A percentile compares a stretch with the other conserved stretches of the same genome.
Conservation (phyloP, 2,113 vertebrate genomes). For the Ivindomyrus marchei region DNA sequence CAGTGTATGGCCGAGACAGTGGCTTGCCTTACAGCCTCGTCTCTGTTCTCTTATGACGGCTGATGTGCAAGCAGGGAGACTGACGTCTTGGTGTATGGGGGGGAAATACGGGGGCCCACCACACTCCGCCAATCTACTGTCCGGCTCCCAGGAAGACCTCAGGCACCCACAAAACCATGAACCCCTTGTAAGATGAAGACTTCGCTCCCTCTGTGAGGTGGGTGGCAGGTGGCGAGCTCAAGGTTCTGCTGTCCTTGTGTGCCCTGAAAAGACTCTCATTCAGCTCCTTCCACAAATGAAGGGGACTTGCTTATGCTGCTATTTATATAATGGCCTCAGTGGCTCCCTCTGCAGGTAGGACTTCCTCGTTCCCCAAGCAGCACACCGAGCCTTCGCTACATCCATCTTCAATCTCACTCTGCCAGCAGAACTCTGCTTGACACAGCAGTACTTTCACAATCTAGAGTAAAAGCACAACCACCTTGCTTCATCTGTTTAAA, state of each 20-base stretch:
- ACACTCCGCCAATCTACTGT: neutral
- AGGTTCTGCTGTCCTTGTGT: neutral
- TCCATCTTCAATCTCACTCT: constrained; percentile 1
- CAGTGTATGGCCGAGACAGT: neutral
- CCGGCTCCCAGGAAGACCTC: neutral
- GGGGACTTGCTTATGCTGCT: constrained; percentile 46
- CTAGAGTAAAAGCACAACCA: too few species aligned
- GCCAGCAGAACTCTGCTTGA: neutral
- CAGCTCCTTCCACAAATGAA: neutral
- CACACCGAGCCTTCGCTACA: neutral
- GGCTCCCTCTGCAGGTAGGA: constrained; percentile 53
- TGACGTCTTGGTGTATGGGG: neutral
- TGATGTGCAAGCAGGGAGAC: neutral
- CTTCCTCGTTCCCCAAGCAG: constrained; percentile 35
- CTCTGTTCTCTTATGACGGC: neutral
- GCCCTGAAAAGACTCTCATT: neutral
- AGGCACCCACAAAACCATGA: neutral
- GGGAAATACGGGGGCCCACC: neutral
- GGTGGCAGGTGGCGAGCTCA: too few species aligned
- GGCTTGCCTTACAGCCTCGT: neutral
- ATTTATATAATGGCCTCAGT: constrained; percentile 54
- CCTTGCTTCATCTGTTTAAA: neutral
- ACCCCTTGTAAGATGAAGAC: neutral
- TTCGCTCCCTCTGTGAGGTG: neutral
- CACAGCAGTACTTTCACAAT: neutral